Evolutionary conservation across 2,888 invertebrate genomes (phyloP).

Genomic region (Eupithecia subfuscata): DNA sequence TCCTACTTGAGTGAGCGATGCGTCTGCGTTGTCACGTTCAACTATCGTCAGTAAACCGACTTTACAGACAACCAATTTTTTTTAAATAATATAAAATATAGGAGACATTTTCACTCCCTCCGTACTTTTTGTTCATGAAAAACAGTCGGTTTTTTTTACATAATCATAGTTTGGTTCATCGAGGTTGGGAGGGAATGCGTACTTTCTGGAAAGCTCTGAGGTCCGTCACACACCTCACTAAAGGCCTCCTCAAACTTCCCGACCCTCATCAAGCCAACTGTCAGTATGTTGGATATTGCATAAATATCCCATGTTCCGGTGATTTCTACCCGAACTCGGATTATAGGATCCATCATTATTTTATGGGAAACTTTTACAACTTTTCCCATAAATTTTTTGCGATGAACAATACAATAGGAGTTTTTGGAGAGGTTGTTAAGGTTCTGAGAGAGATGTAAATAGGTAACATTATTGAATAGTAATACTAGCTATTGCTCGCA

Average conservation of each 20-base stretch:
- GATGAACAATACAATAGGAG: background rate
- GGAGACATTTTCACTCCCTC: too few relatives aligned
- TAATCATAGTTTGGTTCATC: too few relatives aligned
- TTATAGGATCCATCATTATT: slow-evolving; percentile 12
- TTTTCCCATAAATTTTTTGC: slow-evolving; percentile 5
- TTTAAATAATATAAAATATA: too few relatives aligned
- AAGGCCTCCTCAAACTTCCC: background rate
- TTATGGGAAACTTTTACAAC: background rate
- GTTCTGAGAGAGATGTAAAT: background rate
- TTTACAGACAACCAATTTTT: too few relatives aligned
- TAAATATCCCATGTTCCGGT: background rate
- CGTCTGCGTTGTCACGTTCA: too few relatives aligned
- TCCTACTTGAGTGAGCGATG: too few relatives aligned
- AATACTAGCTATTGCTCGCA: background rate
- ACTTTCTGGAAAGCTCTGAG: background rate
- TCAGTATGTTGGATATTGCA: slow-evolving; percentile 1
- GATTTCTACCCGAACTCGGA: slow-evolving; percentile 1
- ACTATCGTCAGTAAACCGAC: too few relatives aligned
- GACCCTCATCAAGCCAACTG: slow-evolving; percentile 7
- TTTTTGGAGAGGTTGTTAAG: background rate
- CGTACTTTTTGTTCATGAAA: too few relatives aligned
- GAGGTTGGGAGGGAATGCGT: too few relatives aligned
- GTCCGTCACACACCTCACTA: background rate
- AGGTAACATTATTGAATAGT: background rate
- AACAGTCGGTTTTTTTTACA: background rate